phyloP scores from a whole-genome alignment of 2,113 vertebrate genomes.

The Thryonomys swinderianus region DNA sequence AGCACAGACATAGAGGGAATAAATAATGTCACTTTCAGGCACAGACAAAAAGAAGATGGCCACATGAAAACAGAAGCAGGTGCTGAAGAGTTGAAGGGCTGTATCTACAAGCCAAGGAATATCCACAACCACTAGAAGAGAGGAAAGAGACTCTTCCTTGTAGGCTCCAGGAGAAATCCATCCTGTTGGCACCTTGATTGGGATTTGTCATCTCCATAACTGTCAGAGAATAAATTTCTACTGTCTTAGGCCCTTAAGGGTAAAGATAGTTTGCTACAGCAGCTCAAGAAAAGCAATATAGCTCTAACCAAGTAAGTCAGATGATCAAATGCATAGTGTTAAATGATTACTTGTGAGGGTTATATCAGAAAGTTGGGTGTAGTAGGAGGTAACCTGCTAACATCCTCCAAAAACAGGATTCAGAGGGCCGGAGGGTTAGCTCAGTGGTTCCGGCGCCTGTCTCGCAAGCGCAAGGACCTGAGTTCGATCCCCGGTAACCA shows the following conservation, averaged over 20 bases:
- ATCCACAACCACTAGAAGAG: background rate
- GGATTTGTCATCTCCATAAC: background rate
- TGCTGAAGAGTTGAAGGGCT: accelerated
- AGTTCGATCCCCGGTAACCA: too few relatives aligned
- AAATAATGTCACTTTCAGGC: background rate
- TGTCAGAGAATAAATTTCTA: background rate
- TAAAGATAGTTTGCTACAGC: background rate
- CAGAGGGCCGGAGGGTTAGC: too few relatives aligned
- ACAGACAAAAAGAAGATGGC: background rate
- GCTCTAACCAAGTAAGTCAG: background rate
- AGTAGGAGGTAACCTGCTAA: background rate
- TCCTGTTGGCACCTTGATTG: background rate
- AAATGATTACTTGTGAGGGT: background rate
- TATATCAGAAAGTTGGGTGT: background rate
- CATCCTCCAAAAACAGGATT: background rate
- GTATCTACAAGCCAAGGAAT: background rate
- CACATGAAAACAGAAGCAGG: background rate
- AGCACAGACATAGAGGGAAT: background rate
- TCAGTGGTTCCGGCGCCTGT: too few relatives aligned
- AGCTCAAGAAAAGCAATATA: background rate
- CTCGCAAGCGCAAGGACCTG: too few relatives aligned
- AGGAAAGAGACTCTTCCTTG: background rate
- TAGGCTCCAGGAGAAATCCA: background rate
- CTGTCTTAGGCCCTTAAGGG: background rate
- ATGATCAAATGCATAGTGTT: background rate